These are phyloP conservation scores for Microplitis demolitor DNA, from an alignment of 1,140 invertebrate species.

Conservation along the genomic window DNA sequence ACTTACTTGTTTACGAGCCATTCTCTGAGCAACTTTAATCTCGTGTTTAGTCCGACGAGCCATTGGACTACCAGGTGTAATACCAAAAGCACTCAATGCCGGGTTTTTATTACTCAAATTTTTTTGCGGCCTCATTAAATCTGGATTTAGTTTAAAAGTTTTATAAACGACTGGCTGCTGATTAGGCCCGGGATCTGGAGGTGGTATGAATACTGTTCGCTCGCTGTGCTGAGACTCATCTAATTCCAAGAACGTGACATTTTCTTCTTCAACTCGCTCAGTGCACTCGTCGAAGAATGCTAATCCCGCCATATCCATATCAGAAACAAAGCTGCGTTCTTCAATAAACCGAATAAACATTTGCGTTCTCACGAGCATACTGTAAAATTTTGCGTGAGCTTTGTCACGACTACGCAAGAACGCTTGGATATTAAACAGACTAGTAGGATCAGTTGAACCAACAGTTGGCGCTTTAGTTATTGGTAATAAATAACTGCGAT, in stretches of 20 bases:
- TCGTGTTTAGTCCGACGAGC: slow-evolving; percentile 93
- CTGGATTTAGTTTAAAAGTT: slow-evolving; percentile 64
- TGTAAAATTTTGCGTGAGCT: slow-evolving; percentile 90
- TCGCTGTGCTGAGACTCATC: slow-evolving; percentile 81
- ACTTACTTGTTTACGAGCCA: slow-evolving; percentile 74
- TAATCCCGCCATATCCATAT: slow-evolving; percentile 84
- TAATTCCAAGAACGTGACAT: slow-evolving; percentile 72
- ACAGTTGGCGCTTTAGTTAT: slow-evolving; percentile 93
- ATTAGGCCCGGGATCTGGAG: slow-evolving; percentile 78
- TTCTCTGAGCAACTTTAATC: slow-evolving; percentile 88
- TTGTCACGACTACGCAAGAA: slow-evolving; percentile 75
- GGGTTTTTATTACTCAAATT: slow-evolving; percentile 52
- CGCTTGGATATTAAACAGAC: slow-evolving; percentile 92
- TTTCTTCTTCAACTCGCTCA: slow-evolving; percentile 73
- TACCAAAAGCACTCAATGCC: slow-evolving; percentile 51
- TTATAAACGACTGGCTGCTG: slow-evolving; percentile 51
- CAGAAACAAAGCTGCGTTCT: slow-evolving; percentile 97
- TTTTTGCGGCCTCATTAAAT: slow-evolving; percentile 64
- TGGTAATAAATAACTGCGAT: slow-evolving; percentile 87
- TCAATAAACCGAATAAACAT: slow-evolving; percentile 99
- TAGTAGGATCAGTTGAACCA: slow-evolving; percentile 91
- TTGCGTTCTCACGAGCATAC: slow-evolving; percentile 88
- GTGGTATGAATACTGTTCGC: slow-evolving; percentile 92
- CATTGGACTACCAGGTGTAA: slow-evolving; percentile 84
- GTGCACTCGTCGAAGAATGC: slow-evolving; percentile 99